Percentiles rank a stretch among this genome's conserved stretches.
phyloP scores from a whole-genome alignment of 2,888 invertebrate species.

The Geophilus truncorum region DNA sequence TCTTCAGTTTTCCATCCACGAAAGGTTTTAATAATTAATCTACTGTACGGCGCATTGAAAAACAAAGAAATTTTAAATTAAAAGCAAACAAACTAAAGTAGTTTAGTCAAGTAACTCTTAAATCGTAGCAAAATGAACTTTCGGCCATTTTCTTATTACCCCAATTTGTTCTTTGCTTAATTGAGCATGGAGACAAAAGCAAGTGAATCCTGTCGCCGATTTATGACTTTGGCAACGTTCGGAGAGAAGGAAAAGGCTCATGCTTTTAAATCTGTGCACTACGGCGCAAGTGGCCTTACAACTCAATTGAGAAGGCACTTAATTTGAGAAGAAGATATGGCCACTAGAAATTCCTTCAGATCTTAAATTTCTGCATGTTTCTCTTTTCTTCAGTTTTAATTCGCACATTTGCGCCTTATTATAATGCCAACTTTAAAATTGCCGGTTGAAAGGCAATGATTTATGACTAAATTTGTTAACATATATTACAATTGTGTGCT shows the following conservation, averaged over 20 bases:
- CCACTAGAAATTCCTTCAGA: not conserved
- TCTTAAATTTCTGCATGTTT: constrained; percentile 5
- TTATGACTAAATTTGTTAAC: not conserved
- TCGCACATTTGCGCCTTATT: too few relatives aligned
- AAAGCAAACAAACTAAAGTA: not conserved
- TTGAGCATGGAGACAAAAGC: constrained; percentile 27
- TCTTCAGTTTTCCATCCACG: too few relatives aligned
- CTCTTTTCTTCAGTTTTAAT: too few relatives aligned
- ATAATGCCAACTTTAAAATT: not conserved
- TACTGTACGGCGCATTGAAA: not conserved
- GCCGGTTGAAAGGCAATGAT: not conserved
- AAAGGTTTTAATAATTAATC: too few relatives aligned
- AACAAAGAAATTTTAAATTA: not conserved
- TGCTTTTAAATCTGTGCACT: constrained; percentile 26
- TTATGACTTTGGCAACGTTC: constrained; percentile 24
- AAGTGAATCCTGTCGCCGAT: constrained; percentile 27
- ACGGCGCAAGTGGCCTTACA: constrained; percentile 25
- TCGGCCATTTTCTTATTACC: constrained; percentile 21
- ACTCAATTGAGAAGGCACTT: constrained; percentile 22
- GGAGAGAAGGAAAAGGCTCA: constrained; percentile 20
- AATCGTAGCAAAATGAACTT: constrained; percentile 7
- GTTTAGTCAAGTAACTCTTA: not conserved
- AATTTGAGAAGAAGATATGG: constrained; percentile 27
- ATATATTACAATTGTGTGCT: not conserved
- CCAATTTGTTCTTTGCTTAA: constrained; percentile 27